Evolutionary conservation across 2,888 invertebrate genomes (phyloP).

Genomic region (Erebia ligea): DNA sequence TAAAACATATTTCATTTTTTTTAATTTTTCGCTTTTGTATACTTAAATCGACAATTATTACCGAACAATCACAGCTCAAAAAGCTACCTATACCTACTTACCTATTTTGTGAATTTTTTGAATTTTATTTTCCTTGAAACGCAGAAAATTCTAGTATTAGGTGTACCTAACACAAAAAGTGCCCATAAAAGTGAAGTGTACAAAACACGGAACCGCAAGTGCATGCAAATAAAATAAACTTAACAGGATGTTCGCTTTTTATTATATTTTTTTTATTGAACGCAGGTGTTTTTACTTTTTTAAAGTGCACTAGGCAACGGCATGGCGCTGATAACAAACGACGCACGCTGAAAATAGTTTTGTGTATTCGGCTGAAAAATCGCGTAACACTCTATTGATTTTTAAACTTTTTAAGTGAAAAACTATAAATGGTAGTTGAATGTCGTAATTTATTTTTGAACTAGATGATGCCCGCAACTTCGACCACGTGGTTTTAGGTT

Average conservation of each 20-base stretch:
- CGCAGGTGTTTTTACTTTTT: slow-evolving; percentile 37
- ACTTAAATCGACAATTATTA: neutral
- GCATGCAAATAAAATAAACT: slow-evolving; percentile 28
- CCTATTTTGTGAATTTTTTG: neutral
- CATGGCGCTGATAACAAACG: slow-evolving; percentile 34
- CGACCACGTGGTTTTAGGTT: no score
- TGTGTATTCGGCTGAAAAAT: slow-evolving; percentile 26
- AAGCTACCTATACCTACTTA: neutral
- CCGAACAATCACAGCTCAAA: neutral
- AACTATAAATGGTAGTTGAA: neutral
- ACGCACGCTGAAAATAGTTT: slow-evolving; percentile 29
- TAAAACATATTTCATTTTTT: no score
- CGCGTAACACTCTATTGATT: slow-evolving; percentile 27
- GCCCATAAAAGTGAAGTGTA: slow-evolving; percentile 27
- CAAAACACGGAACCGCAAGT: slow-evolving; percentile 29
- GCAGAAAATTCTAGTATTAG: slow-evolving; percentile 3
- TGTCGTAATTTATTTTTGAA: neutral
- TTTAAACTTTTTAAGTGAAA: slow-evolving; percentile 20
- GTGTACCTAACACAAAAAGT: neutral
- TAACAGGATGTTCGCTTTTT: slow-evolving; percentile 13
- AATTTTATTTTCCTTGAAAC: neutral
- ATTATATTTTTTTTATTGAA: slow-evolving; percentile 26
- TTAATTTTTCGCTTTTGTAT: no score
- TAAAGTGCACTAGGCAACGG: slow-evolving; percentile 31
- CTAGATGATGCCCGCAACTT: neutral